These are phyloP conservation scores for Lasioglossum vierecki DNA, from an alignment of 2,888 invertebrate species.

Conservation along the genomic window DNA sequence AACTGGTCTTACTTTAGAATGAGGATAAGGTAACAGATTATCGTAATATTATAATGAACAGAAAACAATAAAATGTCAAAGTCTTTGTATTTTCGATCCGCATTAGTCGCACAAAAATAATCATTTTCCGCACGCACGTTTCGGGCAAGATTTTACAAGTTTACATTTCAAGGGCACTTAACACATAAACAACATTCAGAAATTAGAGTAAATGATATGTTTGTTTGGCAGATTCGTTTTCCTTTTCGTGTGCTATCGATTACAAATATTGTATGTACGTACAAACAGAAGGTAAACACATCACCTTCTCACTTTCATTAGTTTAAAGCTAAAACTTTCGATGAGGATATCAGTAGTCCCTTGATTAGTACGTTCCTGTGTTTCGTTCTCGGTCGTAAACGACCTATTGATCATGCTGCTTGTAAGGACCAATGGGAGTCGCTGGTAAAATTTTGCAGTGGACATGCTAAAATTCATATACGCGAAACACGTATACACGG, in stretches of 20 bases:
- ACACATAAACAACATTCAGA: conserved; percentile 47
- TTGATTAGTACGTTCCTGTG: conserved; percentile 9
- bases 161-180: conserved; percentile 59
- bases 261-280: conserved; percentile 37
- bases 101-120: conserved; percentile 14
- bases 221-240: conserved; percentile 58
- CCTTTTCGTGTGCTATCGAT: conserved; percentile 39
- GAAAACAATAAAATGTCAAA: conserved; percentile 34
- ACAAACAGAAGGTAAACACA: conserved; percentile 25
- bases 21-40: background rate
- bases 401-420: conserved; percentile 30
- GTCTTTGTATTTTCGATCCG: conserved; percentile 49
- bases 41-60: background rate
- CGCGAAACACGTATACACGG: conserved; percentile 27
- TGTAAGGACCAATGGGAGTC: conserved; percentile 28
- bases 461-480: conserved; percentile 47
- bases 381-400: conserved; percentile 27
- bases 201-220: conserved; percentile 66
- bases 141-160: conserved; percentile 26
- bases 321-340: conserved; percentile 15
- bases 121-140: conserved; percentile 10
- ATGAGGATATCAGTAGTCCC: conserved; percentile 3
- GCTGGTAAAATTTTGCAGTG: conserved; percentile 32
- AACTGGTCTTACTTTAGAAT: background rate
- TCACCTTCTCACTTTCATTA: conserved; percentile 31